Percentiles rank a stretch among this genome's conserved stretches.
Conservation (phyloP, 92 coral and sea anemone species). For the Parazoanthus swiftii region DNA sequence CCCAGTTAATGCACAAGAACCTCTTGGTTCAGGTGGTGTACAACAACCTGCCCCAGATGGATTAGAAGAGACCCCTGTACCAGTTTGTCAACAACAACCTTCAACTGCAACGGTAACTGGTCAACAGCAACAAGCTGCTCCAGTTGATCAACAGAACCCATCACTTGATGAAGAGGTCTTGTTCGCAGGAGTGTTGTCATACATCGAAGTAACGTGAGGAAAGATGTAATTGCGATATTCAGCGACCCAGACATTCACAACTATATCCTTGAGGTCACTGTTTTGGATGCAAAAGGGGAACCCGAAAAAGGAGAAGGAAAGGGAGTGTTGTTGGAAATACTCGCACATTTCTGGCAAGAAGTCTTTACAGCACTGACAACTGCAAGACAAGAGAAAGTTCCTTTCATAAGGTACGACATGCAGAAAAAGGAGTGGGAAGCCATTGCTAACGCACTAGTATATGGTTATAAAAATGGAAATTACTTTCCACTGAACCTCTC, state of each 20-base stretch:
- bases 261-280: conserved; percentile 24
- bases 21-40: neutral
- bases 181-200: conserved; percentile 17
- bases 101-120: neutral
- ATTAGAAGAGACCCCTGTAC: neutral
- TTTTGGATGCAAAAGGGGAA: conserved; percentile 18
- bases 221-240: conserved; percentile 40
- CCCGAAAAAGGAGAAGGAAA: conserved; percentile 51
- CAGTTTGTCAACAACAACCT: neutral
- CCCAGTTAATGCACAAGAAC: neutral
- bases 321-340: conserved; percentile 24
- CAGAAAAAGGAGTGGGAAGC: conserved; percentile 44
- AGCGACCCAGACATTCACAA: conserved; percentile 22
- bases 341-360: conserved; percentile 39
- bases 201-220: conserved; percentile 40
- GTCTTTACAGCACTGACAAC: conserved; percentile 27
- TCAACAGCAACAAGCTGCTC: neutral
- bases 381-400: conserved; percentile 34
- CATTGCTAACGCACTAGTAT: conserved; percentile 13
- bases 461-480: conserved; percentile 27
- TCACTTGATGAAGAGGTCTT: conserved; percentile 4
- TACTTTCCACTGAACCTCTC: conserved; percentile 43
- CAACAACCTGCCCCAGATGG: neutral
- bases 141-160: neutral
- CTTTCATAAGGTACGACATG: conserved; percentile 38